Conservation (phyloP, 2,888 invertebrate species). For the Microchrysa polita region DNA sequence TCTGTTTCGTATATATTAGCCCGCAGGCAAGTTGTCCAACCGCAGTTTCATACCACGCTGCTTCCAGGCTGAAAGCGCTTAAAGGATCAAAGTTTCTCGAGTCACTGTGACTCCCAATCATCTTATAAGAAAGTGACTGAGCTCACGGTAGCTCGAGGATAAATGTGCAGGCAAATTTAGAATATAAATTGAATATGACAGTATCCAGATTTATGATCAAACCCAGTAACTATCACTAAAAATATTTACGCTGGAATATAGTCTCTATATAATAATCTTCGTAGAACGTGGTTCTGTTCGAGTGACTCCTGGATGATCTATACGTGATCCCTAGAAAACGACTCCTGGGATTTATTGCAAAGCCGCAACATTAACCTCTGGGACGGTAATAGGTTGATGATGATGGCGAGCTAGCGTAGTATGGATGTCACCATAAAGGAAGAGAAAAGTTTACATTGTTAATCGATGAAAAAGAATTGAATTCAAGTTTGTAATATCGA, state of each 20-base stretch:
- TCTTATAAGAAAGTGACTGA: no score
- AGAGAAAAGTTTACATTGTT: neutral
- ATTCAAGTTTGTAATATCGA: slow-evolving; percentile 27
- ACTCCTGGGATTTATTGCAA: slow-evolving; percentile 1
- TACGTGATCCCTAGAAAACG: slow-evolving; percentile 13
- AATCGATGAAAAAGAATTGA: slow-evolving; percentile 1
- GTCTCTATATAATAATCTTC: slow-evolving; percentile 6
- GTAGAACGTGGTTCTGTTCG: slow-evolving; percentile 21
- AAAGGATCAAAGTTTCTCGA: no score
- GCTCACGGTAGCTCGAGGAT: no score
- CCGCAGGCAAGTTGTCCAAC: no score
- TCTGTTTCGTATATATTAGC: no score
- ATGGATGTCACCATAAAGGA: no score
- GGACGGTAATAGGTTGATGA: slow-evolving; percentile 3
- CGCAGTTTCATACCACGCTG: no score
- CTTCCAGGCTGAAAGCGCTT: no score
- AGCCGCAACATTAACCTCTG: slow-evolving; percentile 37
- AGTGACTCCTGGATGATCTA: no score
- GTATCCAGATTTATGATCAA: slow-evolving; percentile 61
- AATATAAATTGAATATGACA: slow-evolving; percentile 63
- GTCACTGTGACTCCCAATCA: no score
- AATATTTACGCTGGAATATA: neutral
- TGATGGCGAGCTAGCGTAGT: neutral
- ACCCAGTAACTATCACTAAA: slow-evolving; percentile 29
- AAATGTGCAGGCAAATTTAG: no score